A percentile compares a stretch with the other conserved stretches of the same genome.
Evolutionary conservation across 2,888 invertebrate genomes (phyloP).

Genomic region (Eristalis intricaria): DNA sequence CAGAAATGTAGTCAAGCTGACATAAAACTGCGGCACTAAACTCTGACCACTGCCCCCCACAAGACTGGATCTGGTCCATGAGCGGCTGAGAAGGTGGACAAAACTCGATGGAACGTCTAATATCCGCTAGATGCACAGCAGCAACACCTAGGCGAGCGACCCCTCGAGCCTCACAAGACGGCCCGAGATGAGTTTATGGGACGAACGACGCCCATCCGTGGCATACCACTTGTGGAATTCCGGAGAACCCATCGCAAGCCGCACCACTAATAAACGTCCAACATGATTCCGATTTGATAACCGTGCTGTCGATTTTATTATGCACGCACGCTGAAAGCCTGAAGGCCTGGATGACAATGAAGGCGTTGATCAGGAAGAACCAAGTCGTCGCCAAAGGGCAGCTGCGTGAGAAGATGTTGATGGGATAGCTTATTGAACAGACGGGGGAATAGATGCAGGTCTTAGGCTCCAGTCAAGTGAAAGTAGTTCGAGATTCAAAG

Average conservation of each 20-base stretch:
- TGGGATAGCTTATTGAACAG: too few species aligned
- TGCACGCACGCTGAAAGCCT: slow-evolving; percentile 27
- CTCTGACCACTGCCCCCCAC: slow-evolving; percentile 20
- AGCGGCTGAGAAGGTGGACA: slow-evolving; percentile 23
- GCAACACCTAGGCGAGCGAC: slow-evolving; percentile 3
- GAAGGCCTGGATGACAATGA: slow-evolving; percentile 36
- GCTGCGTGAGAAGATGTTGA: too few species aligned
- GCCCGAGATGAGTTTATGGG: slow-evolving; percentile 41
- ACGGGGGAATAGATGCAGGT: too few species aligned
- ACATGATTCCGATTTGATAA: slow-evolving; percentile 70
- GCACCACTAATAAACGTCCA: slow-evolving; percentile 66
- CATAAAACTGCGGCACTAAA: slow-evolving; percentile 76
- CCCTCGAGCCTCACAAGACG: slow-evolving; percentile 13
- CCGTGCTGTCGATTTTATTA: slow-evolving; percentile 64
- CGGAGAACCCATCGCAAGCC: slow-evolving; percentile 32
- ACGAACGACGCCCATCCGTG: slow-evolving; percentile 32
- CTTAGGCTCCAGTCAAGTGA: too few species aligned
- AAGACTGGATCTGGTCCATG: neutral
- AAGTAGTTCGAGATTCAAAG: too few species aligned
- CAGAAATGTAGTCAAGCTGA: too few species aligned
- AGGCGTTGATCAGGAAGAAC: too few species aligned
- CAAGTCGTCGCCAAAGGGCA: too few species aligned
- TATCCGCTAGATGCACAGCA: neutral
- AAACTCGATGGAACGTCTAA: slow-evolving; percentile 57
- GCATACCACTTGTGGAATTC: slow-evolving; percentile 56